Percentiles rank a stretch among this genome's conserved stretches.
Conservation (phyloP, 2,888 invertebrate species). For the Andrena bucephala region DNA sequence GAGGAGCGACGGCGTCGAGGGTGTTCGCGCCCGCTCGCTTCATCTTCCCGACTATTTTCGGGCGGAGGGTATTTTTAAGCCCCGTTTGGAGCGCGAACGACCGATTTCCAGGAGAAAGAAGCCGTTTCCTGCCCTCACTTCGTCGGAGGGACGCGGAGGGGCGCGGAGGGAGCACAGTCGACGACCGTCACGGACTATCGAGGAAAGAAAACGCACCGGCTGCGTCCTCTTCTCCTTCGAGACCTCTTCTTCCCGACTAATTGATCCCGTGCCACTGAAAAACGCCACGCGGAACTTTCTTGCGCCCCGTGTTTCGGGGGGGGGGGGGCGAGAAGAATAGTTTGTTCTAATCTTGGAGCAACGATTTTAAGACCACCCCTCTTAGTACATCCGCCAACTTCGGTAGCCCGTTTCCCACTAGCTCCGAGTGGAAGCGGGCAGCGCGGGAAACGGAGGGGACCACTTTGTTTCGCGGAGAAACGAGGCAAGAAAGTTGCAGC, state of each 20-base stretch:
- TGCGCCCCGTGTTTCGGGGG: no score
- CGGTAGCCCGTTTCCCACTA: no score
- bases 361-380: no score
- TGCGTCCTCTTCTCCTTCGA: constrained; percentile 2
- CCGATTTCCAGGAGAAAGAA: constrained; percentile 69
- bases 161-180: neutral
- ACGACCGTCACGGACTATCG: constrained; percentile 59
- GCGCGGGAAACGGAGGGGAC: no score
- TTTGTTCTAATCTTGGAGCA: no score
- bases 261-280: constrained; percentile 49
- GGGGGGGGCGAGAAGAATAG: no score
- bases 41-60: constrained; percentile 66
- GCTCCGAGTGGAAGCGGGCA: no score
- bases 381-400: no score
- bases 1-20: constrained; percentile 36
- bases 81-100: constrained; percentile 71
- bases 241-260: constrained; percentile 48
- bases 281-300: constrained; percentile 26
- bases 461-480: no score
- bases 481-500: no score
- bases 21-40: constrained; percentile 36
- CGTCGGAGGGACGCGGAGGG: neutral
- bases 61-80: constrained; percentile 80
- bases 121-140: constrained; percentile 49
- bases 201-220: constrained; percentile 54